Evolutionary conservation across 1,140 invertebrate species (phyloP), one percentile per base, ranked within the genome.

Genomic region (Contarinia nasturtii): DNA sequence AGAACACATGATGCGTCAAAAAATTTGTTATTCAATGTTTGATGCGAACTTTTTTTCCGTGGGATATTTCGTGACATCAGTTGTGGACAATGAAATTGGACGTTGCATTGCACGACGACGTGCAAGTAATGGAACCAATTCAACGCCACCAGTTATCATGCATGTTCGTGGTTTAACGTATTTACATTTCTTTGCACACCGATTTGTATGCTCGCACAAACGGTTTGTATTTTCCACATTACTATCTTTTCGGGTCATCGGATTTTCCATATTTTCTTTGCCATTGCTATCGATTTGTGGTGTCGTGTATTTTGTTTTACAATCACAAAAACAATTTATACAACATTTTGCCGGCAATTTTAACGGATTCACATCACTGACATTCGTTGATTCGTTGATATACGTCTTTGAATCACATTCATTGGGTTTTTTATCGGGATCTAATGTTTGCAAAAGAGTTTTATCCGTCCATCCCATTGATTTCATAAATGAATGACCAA

Each of bases 81-180:
- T 76, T 19, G 65, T 68, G 47, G 69, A 64, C 15, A 74, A 56
- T 33, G 65, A 67, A 44, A 66, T 59, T 50, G 60, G 59, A 14
- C 55, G 54, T 55, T 57, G 50, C 52, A 53, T 51, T 50, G 58
- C 64, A 48, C 63, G 54, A 52, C 71, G 58, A 46, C 67, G 67
- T 10, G 72, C 74, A 49, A 79, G 58, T 33, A 78, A 54, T 10
- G 75, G 73, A 42, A 76, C 75, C 54, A 78, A 62, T 62, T 78
- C 76, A 41, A 77, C 69, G 34, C 75, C 75, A 8, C 71, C 73
- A 19, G 63, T 74, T 53, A 68, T 51, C 47, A 34, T 52, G 42
- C n/a, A 49, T 55, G 54, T 58, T 54, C 47, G 57, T 53, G 45
- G 54, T 53, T 18, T 21, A 21, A 43, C 54, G 58, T 53, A 54